Base-by-base conservation (phyloP, 2,888 invertebrate species). In the Metalampra italica region DNA sequence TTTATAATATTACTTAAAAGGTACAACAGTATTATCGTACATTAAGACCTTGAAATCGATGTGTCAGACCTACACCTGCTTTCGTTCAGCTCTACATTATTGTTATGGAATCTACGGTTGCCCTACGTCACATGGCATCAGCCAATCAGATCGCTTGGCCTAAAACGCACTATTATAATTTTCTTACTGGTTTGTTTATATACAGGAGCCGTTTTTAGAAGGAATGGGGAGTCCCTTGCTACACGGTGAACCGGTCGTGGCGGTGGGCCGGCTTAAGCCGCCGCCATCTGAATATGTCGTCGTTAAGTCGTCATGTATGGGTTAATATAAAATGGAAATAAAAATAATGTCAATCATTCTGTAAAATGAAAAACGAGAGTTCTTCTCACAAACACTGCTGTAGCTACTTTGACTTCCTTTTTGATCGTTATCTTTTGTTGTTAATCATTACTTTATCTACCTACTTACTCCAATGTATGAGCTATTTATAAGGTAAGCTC, bases 81-180 rank as follows among this genome's bases (percentile, higher is more conserved):
- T 29, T 42, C 29, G 12, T 40, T 40, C 22, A 29, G 1, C 41
- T 42, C 41, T 29, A 42, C 29, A 30, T 29, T 42, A 12, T 9
- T n/a, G n/a, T n/a, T 42, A n/a, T 13, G 12, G 15, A 11, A 1
- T 13, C 29, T 15, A 37, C 34, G n/a, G 41, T 12, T 30, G 37
- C 14, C 9, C 32, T 47, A 57, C 62, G 59, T 62, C 52, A 56
- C 22, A 11, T 22, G 3, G 43, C 42, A 41, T 36, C 56, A 50
- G 49, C 70, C 74, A 74, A 75, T 75, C 49, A 59, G 47, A 54
- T 36, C 41, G 46, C 55, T 12, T 50, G 45, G 53, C 52, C 78
- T 82, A 59, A 62, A 81, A 76, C 86, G 66, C 86, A 78, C 61
- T 76, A 68, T 55, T 56, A 50, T 67, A 70, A 64, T 78, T 78